Evolutionary conservation across 2,797 vertebrate genomes (phyloP).

Genomic region (Strix occidentalis): DNA sequence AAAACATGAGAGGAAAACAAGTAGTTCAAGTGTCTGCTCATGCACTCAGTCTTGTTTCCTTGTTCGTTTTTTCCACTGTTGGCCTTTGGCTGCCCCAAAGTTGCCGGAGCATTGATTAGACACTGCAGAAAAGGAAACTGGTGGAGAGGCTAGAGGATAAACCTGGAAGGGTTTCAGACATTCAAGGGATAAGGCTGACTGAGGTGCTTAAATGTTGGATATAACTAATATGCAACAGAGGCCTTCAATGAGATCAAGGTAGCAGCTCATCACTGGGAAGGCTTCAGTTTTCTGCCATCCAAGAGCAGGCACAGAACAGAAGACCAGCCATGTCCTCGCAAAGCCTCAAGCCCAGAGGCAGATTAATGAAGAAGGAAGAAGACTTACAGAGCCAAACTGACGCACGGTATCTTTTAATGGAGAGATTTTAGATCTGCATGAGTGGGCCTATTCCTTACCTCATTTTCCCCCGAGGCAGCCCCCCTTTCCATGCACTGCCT

Average conservation of each 20-base stretch:
- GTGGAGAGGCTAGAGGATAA: not conserved
- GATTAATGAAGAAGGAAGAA: not conserved
- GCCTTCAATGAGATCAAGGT: not conserved
- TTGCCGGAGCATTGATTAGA: not conserved
- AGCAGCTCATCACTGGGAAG: not conserved
- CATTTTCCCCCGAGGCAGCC: fast-evolving
- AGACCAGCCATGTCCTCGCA: not conserved
- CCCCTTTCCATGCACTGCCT: not conserved
- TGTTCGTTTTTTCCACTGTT: not conserved
- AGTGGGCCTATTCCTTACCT: not conserved
- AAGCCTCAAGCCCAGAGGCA: not conserved
- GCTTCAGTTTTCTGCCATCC: not conserved
- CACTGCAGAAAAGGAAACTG: not conserved
- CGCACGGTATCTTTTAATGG: not conserved
- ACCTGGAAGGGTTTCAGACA: not conserved
- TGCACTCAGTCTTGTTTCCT: not conserved
- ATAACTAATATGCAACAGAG: not conserved
- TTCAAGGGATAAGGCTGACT: not conserved
- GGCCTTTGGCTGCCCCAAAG: slow-evolving; percentile 15
- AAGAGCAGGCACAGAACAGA: not conserved
- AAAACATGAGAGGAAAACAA: slow-evolving; percentile 6
- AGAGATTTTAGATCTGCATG: not conserved
- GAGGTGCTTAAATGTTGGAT: not conserved
- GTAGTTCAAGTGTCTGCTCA: slow-evolving; percentile 5
- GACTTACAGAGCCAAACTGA: not conserved